A percentile compares a stretch with the other conserved stretches of the same genome.
phyloP scores from a whole-genome alignment of 1,140 invertebrate genomes.

The Helicorthomorpha holstii region DNA sequence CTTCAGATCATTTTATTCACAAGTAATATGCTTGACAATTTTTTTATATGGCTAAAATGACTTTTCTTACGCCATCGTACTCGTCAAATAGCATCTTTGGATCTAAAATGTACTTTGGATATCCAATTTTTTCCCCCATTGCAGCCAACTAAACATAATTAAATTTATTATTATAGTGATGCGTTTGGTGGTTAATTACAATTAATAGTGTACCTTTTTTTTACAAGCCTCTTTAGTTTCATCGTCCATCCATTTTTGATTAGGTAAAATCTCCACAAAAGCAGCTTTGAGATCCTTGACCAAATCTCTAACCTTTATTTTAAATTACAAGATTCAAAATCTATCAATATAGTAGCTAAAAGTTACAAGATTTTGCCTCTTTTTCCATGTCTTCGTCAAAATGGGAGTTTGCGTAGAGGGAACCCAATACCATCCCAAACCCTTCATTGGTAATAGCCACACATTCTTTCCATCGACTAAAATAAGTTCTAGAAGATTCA shows the following conservation, averaged over 20 bases:
- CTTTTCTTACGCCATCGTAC: constrained; percentile 29
- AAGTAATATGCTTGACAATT: constrained; percentile 4
- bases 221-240: constrained; percentile 36
- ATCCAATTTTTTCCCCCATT: constrained; percentile 31
- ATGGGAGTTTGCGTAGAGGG: constrained; percentile 32
- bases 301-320: not conserved
- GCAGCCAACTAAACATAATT: constrained; percentile 25
- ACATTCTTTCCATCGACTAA: constrained; percentile 35
- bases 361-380: constrained; percentile 29
- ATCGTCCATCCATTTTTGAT: constrained; percentile 44
- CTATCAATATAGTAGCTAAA: not conserved
- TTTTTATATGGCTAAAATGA: constrained; percentile 1
- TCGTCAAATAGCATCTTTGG: constrained; percentile 30
- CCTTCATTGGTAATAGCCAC: constrained; percentile 35
- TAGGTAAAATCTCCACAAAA: constrained; percentile 35
- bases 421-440: constrained; percentile 35
- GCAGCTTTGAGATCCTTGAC: constrained; percentile 17
- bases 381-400: constrained; percentile 29
- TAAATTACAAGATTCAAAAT: not conserved
- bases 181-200: constrained; percentile 2
- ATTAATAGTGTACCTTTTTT: constrained; percentile 40
- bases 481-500: constrained; percentile 13
- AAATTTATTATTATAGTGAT: not conserved
- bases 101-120: constrained; percentile 38
- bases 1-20: constrained; percentile 1